phyloP scores from a whole-genome alignment of 2,113 vertebrate genomes.

The Brachypodius melanocephalos region DNA sequence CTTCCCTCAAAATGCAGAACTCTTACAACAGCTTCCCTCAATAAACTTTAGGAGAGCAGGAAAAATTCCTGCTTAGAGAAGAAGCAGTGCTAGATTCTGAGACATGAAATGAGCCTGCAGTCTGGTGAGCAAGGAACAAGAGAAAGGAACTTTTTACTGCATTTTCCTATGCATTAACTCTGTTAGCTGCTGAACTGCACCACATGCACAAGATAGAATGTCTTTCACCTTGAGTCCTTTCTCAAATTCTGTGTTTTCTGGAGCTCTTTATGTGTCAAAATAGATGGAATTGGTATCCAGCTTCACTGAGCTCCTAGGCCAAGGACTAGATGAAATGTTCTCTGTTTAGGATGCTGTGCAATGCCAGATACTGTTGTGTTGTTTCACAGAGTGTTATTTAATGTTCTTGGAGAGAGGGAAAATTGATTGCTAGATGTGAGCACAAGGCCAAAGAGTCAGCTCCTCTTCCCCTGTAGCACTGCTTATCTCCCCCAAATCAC shows the following conservation, averaged over 20 bases:
- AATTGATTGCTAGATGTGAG: background rate
- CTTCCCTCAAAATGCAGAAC: background rate
- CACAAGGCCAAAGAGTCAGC: background rate
- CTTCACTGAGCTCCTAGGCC: background rate
- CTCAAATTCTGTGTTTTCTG: background rate
- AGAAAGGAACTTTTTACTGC: background rate
- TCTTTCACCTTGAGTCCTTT: background rate
- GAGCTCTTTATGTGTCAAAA: background rate
- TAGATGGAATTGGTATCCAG: background rate
- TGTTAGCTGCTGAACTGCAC: background rate
- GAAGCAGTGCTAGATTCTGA: background rate
- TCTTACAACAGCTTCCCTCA: background rate
- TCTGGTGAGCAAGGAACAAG: background rate
- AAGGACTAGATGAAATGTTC: background rate
- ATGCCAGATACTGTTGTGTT: background rate
- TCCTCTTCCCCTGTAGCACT: background rate
- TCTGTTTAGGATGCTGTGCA: background rate
- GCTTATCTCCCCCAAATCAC: background rate
- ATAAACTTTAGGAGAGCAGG: background rate
- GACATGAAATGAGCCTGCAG: background rate
- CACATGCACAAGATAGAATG: background rate
- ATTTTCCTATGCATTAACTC: background rate
- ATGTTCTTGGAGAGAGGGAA: background rate
- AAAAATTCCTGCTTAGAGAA: background rate
- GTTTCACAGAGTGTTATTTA: background rate